Base-by-base conservation (phyloP, 2,797 vertebrate species). In the Macroramphosus scolopax region DNA sequence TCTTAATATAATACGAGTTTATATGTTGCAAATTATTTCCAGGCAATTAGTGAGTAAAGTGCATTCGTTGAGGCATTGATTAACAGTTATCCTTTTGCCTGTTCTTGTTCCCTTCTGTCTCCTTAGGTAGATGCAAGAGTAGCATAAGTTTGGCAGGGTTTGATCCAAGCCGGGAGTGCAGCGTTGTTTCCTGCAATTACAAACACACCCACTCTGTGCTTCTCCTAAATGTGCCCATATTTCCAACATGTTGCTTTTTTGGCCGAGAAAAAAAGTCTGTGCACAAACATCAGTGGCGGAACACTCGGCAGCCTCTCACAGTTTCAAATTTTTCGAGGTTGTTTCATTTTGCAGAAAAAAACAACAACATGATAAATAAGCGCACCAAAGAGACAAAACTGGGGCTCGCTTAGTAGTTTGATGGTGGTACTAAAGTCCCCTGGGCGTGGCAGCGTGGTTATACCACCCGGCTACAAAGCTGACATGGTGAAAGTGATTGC, bases 191-290 rank as follows among this genome's bases (percentile, higher is more conserved):
- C 54, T 62, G 46, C 42, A 68, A 43, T 55, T 61, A 63, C 48
- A 37, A 55, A 72, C 56, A 77, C 67, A 75, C 67, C 59, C 72
- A 56, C 25, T n/a, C 22, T 11, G 5, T 57, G 36, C 36, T 22
- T 76, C 49, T 69, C 4, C 49, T 37, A 68, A 51, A 45, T 25
- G 28, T 54, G 54, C 56, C 50, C 52, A 73, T 17, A 5, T 69
- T 74, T 72, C 61, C 35, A 62, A 60, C 59, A 63, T 69, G 40
- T 53, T 61, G n/a, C 60, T 68, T 72, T 71, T 61, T 72, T 64
- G 60, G 64, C 59, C 20, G 6, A 59, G 20, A 65, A 71, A 60
- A 51, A 42, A 35, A 32, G 22, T 38, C 15, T 17, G 8, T 3
- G 5, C 18, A n/a, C 47, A 45, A 13, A 34, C 28, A 35, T 28